Base-by-base conservation (phyloP, 2,797 vertebrate genomes). In the Liparis tanakae region DNA sequence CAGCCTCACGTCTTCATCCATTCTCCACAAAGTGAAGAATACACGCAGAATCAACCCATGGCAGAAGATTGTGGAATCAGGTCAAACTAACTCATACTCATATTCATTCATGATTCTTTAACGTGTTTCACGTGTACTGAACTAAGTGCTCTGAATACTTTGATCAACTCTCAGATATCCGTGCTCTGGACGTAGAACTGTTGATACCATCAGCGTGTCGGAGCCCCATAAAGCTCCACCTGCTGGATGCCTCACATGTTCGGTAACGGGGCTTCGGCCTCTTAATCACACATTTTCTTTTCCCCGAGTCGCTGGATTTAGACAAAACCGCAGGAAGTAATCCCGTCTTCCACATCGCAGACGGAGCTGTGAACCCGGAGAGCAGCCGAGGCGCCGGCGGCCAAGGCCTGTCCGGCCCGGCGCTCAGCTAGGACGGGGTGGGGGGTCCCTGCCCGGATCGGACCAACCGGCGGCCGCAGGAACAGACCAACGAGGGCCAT, bases 341-440 rank as follows among this genome's bases (percentile, higher is more conserved):
- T 91, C 85, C 78, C 75, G 39, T 69, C 80, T 86, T 87, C 79
- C 83, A 83, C 78, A 41, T 82, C 75, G 0, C 69, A 75, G 73
- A 74, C 54, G n/a, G 57, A 82, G 85, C 82, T 64, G 74, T 83
- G 85, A 72, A 85, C 74, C 62, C 63, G 14, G 37, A 14, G 17
- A 88, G 85, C 55, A 81, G 43, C 0, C 25, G 67, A 79, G 86
- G 89, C 82, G 84, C 86, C 85, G 20, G 76, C 85, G 20, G 76
- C 58, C 80, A 72, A 30, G 77, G 71, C 63, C 79, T 76, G 58
- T 69, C 54, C 77, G 13, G 59, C 68, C 67, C 61, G 82, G 90
- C 86, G 81, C 68, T 63, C 80, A 78, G 86, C 85, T 88, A 90
- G 79, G 72, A 18, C 80, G 54, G 78, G 72, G 80, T 90, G 85